Base-by-base conservation (phyloP, 2,113 vertebrate genomes). In the Myrmophylax atrothorax region DNA sequence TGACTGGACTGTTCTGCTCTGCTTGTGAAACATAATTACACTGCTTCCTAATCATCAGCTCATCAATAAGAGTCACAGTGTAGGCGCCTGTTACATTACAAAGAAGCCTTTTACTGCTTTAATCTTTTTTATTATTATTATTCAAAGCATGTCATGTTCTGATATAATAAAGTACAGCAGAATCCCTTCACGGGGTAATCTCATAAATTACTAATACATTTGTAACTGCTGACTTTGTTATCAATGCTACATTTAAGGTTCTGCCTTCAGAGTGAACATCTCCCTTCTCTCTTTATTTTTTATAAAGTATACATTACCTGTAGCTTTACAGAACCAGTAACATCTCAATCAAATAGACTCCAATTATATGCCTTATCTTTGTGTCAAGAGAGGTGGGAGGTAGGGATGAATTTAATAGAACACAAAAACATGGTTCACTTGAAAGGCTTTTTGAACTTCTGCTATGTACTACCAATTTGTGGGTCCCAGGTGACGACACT, bases 61-160 rank as follows among this genome's bases (percentile, higher is more conserved):
- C 96, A 97, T 97, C 97, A 98, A 93, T 95, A 96, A 90, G 96
- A 97, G 95, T 96, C 96, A 95, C 87, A 92, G 97, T 97, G 94
- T 96, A 96, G 97, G 95, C 76, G 96, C 94, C 98, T 98, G 97
- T 86, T 98, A 81, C 74, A 95, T 97, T 95, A 95, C 91, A 97
- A 97, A 97, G 96, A 96, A 95, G 97, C 96, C 96, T 96, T 98
- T 98, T 98, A 97, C 95, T 92, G 95, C 97, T 98, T 98, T 98
- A 98, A 98, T 98, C 98, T 98, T 97, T 96, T 87, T 98, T 97
- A 87, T 96, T 92, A 94, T 92, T 97, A 79, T 93, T 94, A 92
- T 91, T 96, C 96, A 97, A 95, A 97, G 96, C 97, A 97, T 97
- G 97, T 96, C 94, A 91, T 97, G 97, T 98, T 96, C 97, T 97